These are phyloP conservation scores for Rhabditoides inermis DNA, from an alignment of 2,888 invertebrate genomes.

Conservation along the genomic window DNA sequence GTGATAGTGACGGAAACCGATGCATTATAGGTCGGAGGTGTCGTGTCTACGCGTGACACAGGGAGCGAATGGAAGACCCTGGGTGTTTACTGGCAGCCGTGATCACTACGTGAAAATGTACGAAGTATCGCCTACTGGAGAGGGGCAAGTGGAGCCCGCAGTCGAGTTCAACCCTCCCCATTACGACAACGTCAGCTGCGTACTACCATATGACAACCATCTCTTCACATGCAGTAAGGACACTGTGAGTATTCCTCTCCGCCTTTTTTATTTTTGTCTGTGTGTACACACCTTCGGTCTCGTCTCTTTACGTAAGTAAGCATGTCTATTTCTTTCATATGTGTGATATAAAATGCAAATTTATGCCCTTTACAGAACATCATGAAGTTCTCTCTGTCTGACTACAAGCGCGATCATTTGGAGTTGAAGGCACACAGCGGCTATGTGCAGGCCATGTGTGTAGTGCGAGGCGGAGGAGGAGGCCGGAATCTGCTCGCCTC, in stretches of 20 bases:
- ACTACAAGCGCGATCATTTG: conserved; percentile 35
- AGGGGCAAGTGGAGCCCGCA: conserved; percentile 52
- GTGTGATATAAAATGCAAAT: not conserved
- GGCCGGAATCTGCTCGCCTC: conserved; percentile 17
- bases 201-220: conserved; percentile 56
- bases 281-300: not conserved
- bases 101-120: conserved; percentile 72
- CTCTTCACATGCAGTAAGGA: conserved; percentile 78
- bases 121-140: conserved; percentile 12
- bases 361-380: conserved; percentile 26
- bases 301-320: not conserved
- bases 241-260: conserved; percentile 54
- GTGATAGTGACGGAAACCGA: not conserved
- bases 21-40: conserved; percentile 50
- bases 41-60: conserved; percentile 58
- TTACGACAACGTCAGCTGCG: conserved; percentile 78
- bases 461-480: conserved; percentile 10
- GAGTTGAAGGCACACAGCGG: conserved; percentile 31
- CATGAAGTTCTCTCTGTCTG: conserved; percentile 35
- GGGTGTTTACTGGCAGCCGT: conserved; percentile 74
- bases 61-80: conserved; percentile 59
- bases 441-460: conserved; percentile 22
- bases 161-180: conserved; percentile 73
- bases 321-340: not conserved
- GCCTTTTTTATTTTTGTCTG: not conserved